phyloP scores from a whole-genome alignment of 2,888 invertebrate species.

The Agonum fuliginosum region DNA sequence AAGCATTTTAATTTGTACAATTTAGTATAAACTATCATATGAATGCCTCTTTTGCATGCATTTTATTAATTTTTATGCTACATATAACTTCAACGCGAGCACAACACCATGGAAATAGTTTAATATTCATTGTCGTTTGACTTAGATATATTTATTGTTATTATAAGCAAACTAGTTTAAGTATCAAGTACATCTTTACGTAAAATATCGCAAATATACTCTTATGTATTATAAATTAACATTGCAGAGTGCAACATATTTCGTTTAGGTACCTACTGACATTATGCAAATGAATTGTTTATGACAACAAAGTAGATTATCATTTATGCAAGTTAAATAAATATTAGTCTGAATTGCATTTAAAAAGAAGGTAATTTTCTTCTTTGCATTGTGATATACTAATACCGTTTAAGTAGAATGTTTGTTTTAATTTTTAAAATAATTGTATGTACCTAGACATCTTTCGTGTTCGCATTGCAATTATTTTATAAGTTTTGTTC shows the following conservation, averaged over 20 bases:
- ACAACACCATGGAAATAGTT: slow-evolving; percentile 53
- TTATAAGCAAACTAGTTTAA: slow-evolving; percentile 6
- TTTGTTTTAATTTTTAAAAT: slow-evolving; percentile 8
- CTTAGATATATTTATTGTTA: slow-evolving; percentile 34
- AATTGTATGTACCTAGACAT: slow-evolving; percentile 45
- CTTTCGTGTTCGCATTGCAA: slow-evolving; percentile 62
- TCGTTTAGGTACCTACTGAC: slow-evolving; percentile 11
- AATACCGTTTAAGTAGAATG: slow-evolving; percentile 7
- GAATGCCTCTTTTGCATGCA: slow-evolving; percentile 59
- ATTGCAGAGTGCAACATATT: slow-evolving; percentile 26
- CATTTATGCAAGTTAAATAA: slow-evolving; percentile 34
- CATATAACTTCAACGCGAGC: slow-evolving; percentile 51
- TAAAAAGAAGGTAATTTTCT: slow-evolving; percentile 29
- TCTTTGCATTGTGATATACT: slow-evolving; percentile 23
- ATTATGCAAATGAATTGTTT: slow-evolving; percentile 48
- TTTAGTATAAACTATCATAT: slow-evolving; percentile 46
- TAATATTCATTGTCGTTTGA: slow-evolving; percentile 41
- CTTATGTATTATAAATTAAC: slow-evolving; percentile 21
- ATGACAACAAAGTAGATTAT: slow-evolving; percentile 42
- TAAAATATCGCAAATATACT: neutral
- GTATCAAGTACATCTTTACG: neutral
- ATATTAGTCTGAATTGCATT: slow-evolving; percentile 1
- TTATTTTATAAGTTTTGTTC: slow-evolving; percentile 61
- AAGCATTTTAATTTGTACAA: slow-evolving; percentile 64
- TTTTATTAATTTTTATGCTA: slow-evolving; percentile 57